Conservation (phyloP, 1,140 invertebrate genomes). For the Polyergus mexicanus region DNA sequence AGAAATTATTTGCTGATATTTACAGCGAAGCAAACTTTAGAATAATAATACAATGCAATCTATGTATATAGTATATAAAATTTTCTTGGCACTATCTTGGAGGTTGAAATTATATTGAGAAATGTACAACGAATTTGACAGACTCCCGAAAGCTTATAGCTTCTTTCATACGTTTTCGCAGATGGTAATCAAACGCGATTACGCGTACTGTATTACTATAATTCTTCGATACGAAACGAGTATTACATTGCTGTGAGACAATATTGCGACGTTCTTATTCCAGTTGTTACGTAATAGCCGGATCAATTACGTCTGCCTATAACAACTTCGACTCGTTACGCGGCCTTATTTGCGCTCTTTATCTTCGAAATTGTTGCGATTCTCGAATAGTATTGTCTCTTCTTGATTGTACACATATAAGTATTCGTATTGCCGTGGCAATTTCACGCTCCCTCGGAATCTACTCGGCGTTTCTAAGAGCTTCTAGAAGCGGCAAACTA, state of each 20-base stretch:
- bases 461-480: constrained; percentile 6
- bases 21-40: neutral
- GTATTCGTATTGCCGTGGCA: neutral
- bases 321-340: constrained; percentile 44
- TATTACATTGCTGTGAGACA: constrained; percentile 29
- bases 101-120: neutral
- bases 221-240: neutral
- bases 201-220: neutral
- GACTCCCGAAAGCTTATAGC: neutral
- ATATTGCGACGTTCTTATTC: constrained; percentile 39
- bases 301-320: constrained; percentile 54
- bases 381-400: constrained; percentile 23
- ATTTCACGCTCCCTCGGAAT: constrained; percentile 14
- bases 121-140: neutral
- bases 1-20: neutral
- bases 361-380: constrained; percentile 52
- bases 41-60: neutral
- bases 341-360: constrained; percentile 51
- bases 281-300: constrained; percentile 32
- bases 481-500: constrained; percentile 64
- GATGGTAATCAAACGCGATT: neutral
- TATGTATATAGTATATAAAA: no score
- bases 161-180: neutral
- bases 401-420: neutral
- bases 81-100: neutral